Evolutionary conservation across 1,140 invertebrate species (phyloP).

Genomic region (Rhagoletis zephyria): DNA sequence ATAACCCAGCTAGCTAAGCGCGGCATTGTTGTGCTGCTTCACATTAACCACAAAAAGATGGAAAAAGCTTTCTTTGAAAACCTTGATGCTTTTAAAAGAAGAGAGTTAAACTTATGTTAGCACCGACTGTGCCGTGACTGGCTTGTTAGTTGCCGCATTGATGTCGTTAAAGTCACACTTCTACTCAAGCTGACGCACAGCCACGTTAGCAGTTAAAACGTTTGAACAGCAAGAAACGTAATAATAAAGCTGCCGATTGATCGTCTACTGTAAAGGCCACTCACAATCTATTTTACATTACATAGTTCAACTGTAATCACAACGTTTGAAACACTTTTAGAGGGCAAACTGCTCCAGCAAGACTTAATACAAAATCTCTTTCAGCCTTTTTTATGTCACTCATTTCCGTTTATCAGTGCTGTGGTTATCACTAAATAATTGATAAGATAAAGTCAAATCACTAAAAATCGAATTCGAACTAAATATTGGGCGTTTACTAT

Average conservation of each 20-base stretch:
- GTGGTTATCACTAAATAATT: slow-evolving; percentile 25
- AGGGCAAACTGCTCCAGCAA: too few relatives aligned
- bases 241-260: not conserved
- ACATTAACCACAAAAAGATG: slow-evolving; percentile 4
- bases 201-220: slow-evolving; percentile 1
- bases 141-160: not conserved
- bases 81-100: not conserved
- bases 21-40: not conserved
- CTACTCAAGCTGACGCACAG: not conserved
- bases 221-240: not conserved
- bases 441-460: slow-evolving; percentile 25
- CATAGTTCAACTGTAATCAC: too few relatives aligned
- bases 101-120: not conserved
- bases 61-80: not conserved
- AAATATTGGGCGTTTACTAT: not conserved
- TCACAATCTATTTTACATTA: too few relatives aligned
- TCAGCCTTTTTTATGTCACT: too few relatives aligned
- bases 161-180: not conserved
- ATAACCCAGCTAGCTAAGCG: not conserved
- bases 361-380: too few relatives aligned
- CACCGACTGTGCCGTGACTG: not conserved
- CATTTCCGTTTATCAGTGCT: not conserved
- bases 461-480: not conserved
- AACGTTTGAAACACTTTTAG: too few relatives aligned
- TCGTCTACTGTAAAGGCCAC: too few relatives aligned